A percentile compares a stretch with the other conserved stretches of the same genome.
Evolutionary conservation across 2,797 vertebrate genomes (phyloP).

Genomic region (Alauda arvensis): DNA sequence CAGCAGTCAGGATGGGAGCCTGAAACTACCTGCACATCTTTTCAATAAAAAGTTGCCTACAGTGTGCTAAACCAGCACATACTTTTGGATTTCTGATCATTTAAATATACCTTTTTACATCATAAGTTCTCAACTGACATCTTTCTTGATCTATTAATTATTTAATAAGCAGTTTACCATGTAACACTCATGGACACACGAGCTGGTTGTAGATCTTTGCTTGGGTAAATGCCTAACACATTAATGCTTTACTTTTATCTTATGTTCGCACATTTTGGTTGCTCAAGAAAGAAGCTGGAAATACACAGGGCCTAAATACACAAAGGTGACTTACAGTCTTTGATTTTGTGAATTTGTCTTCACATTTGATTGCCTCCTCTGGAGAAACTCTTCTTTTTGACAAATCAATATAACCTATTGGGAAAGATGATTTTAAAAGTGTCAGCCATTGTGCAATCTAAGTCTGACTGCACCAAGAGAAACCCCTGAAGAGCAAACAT

Average conservation of each 20-base stretch:
- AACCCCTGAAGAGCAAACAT: not conserved
- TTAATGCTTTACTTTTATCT: not conserved
- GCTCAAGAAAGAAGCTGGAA: not conserved
- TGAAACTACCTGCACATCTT: not conserved
- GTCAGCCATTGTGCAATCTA: not conserved
- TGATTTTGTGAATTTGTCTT: conserved; percentile 99
- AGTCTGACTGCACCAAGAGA: not conserved
- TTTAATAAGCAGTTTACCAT: not conserved
- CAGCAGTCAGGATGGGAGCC: not conserved
- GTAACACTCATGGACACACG: not conserved
- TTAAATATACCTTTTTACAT: not conserved
- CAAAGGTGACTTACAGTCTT: conserved; percentile 88
- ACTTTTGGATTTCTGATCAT: not conserved
- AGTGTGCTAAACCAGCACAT: not conserved
- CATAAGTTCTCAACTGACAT: not conserved
- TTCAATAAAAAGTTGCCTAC: not conserved
- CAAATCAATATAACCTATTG: conserved; percentile 93
- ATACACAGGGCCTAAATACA: not conserved
- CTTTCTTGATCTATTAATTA: not conserved
- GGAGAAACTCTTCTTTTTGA: conserved; percentile 99
- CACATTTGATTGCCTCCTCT: conserved; percentile 98
- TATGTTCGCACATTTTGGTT: not conserved
- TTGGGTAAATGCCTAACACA: not conserved
- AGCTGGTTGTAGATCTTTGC: not conserved
- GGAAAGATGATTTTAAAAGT: not conserved